Percentiles rank a stretch among this genome's conserved stretches.
These are phyloP conservation scores for Phyllotreta cruciferae DNA, from an alignment of 2,888 invertebrate genomes.

Conservation along the genomic window DNA sequence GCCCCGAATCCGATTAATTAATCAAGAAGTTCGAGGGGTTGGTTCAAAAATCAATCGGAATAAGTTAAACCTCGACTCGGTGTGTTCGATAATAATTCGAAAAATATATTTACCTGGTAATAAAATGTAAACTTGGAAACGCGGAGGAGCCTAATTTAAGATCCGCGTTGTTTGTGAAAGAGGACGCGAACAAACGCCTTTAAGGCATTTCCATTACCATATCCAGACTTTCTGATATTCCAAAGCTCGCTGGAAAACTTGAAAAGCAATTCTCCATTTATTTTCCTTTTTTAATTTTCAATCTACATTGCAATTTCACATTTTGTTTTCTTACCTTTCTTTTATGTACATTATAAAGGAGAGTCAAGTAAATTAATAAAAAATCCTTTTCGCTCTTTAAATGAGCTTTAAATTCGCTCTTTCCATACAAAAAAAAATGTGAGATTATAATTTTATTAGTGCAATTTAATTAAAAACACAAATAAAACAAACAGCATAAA, in stretches of 20 bases:
- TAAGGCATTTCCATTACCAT: slow-evolving; percentile 67
- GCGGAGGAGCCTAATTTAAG: slow-evolving; percentile 55
- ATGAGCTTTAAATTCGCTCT: too few species aligned
- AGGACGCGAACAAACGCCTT: slow-evolving; percentile 65
- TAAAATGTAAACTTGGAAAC: slow-evolving; percentile 53
- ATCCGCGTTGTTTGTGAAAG: slow-evolving; percentile 54
- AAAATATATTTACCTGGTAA: slow-evolving; percentile 41
- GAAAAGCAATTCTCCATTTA: slow-evolving; percentile 38
- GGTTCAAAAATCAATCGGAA: slow-evolving; percentile 19
- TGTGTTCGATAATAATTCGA: slow-evolving; percentile 27
- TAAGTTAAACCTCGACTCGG: slow-evolving; percentile 24
- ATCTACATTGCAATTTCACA: slow-evolving; percentile 38
- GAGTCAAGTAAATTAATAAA: slow-evolving; percentile 22
- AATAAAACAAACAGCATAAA: too few species aligned
- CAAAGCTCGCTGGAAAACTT: slow-evolving; percentile 33
- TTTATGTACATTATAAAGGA: slow-evolving; percentile 27
- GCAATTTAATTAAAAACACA: too few species aligned
- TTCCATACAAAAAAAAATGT: too few species aligned
- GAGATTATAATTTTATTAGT: too few species aligned
- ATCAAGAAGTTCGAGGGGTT: not conserved
- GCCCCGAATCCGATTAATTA: too few species aligned
- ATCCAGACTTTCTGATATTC: slow-evolving; percentile 46
- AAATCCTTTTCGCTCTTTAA: not conserved
- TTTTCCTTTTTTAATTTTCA: slow-evolving; percentile 35
- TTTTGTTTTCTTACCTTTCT: slow-evolving; percentile 35